Evolutionary conservation across 35 echinoderm and acorn worm genomes (phyloP).

Genomic region (Strongylocentrotus purpuratus): DNA sequence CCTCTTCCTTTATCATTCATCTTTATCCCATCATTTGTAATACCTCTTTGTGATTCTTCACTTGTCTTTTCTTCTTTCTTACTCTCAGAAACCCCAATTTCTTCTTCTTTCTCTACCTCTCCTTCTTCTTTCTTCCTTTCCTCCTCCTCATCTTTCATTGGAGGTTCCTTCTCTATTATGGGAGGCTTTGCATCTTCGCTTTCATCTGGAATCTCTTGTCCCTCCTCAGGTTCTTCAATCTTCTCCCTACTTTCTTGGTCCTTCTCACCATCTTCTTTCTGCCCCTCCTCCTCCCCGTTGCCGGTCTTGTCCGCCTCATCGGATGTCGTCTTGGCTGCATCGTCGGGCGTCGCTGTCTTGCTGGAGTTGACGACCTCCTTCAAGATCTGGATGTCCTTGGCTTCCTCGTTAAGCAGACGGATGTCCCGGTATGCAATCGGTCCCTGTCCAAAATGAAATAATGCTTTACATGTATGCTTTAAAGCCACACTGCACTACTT

Average conservation of each 20-base stretch:
- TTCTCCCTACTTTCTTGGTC: not conserved
- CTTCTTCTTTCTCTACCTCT: not conserved
- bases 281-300: not conserved
- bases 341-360: not conserved
- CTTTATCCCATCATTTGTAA: not conserved
- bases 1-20: not conserved
- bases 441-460: not conserved
- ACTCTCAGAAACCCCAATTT: not conserved
- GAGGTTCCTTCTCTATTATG: not conserved
- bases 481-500: too few species aligned
- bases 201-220: not conserved
- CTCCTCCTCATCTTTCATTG: not conserved
- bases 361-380: conserved; percentile 31
- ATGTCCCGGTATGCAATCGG: conserved; percentile 39
- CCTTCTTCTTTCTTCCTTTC: not conserved
- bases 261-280: conserved; percentile 38
- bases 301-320: not conserved
- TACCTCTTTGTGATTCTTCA: not conserved
- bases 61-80: not conserved
- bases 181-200: not conserved
- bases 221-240: not conserved
- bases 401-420: not conserved
- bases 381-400: conserved; percentile 21
- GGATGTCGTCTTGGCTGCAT: not conserved
- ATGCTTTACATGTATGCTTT: too few species aligned